Evolutionary conservation across 2,113 vertebrate genomes (phyloP), one percentile per base, ranked within the genome.

Genomic region (Triplophysa siluroides): DNA sequence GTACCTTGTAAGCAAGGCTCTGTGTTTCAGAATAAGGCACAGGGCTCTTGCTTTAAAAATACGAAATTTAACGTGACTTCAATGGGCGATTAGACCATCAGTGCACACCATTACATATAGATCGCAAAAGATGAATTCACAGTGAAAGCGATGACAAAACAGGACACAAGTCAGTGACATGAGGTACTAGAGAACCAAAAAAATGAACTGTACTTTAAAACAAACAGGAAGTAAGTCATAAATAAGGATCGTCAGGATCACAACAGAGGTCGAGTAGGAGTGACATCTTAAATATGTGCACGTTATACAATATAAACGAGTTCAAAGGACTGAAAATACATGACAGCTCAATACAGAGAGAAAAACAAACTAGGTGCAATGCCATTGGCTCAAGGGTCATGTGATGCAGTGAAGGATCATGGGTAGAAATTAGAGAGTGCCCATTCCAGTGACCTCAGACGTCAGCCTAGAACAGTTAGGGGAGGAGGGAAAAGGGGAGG

Each of bases 391-490:
- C 87, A 91, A 91, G 92, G 92, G 92, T 93, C 91, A 87, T 92
- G 91, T 92, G 92, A 92, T 92, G 88, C 90, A 88, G 92, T 90
- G 90, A 88, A 90, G 91, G 90, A 85, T 87, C 88, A 85, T 86
- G 86, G 91, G 92, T 87, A 87, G 91, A 92, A 94, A 91, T 94
- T 95, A 98, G 90, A 98, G 94, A 62, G 95, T 91, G 76, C 95
- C 96, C 96, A 97, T 98, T 94, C 96, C 96, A 89, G 96, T 98
- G 94, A 99, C 95, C 94, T 99, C 97, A 87, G 97, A 98, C 81
- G 96, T 99, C 95, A 98, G 95, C 96, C 95, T 98, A 93, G 88
- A 96, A 95, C 84, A 94, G 89, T 92, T 83, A 85, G 92, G 86
- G 80, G 84, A 73, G 50, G 71, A 69, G 78, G 60, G 87, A 84